Base-by-base conservation (phyloP, 2,113 vertebrate species). In the Boulengeromyrus knoepffleri region DNA sequence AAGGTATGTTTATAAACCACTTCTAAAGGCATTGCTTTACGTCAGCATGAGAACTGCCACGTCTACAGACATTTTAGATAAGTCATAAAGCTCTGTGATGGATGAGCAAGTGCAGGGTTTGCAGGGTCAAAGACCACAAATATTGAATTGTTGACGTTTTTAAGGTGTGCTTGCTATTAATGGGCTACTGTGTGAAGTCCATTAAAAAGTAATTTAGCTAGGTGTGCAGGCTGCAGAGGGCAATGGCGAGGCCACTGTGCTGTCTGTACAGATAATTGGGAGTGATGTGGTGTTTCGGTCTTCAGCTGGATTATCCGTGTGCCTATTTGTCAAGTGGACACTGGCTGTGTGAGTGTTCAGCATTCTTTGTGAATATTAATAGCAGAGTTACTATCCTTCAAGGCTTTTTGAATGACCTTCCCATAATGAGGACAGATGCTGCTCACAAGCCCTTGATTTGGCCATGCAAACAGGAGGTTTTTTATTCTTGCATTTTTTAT, bases 301-400 rank as follows among this genome's bases (percentile, higher is more conserved):
- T 36, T 39, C 49, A 56, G 47, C 74, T 12, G 46, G 70, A 31
- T 89, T n/a, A 84, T 88, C 56, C 19, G 56, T 92, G 91, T 77
- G 88, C 92, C 91, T 91, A 90, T 92, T 94, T 88, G 89, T 91
- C 92, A 93, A 87, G 91, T 92, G 53, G 80, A 90, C 39, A 83
- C 93, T 93, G 91, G 94, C 92, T 91, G 74, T 47, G 7, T n/a
- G 92, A 90, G 89, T 87, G 58, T 80, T 87, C 91, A 45, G 5
- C 88, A 53, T 80, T 91, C 50, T 24, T 77, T 88, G 85, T 89
- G 84, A 47, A 12, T 88, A 56, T 36, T 87, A 87, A 87, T 87
- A 31, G 49, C 8, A 8, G 0, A 9, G 92, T 91, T 90, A 70
- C 90, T 19, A 49, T 90, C 87, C 90, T 92, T 90, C 15, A 87